Evolutionary conservation across 2,113 vertebrate genomes (phyloP).

Genomic region (Archocentrus centrarchus): DNA sequence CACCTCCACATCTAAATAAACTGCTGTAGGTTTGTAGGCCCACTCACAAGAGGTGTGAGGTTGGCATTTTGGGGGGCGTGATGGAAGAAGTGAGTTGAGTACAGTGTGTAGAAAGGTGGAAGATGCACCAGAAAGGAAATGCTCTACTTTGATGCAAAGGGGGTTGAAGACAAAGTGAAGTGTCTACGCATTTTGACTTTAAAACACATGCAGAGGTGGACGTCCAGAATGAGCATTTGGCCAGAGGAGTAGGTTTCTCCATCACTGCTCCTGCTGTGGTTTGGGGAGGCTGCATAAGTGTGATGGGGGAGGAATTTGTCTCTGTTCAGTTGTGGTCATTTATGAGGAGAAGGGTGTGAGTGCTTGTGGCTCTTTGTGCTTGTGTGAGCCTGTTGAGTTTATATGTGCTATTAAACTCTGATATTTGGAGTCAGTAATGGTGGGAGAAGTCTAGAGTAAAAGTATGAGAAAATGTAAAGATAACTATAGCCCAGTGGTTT

Average conservation of each 20-base stretch:
- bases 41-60: constrained; percentile 33
- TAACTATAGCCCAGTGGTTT: neutral
- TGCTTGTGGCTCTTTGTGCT: constrained; percentile 46
- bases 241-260: constrained; percentile 52
- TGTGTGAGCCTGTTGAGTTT: constrained; percentile 37
- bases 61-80: neutral
- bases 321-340: constrained; percentile 69
- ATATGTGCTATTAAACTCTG: constrained; percentile 40
- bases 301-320: constrained; percentile 64
- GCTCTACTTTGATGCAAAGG: neutral
- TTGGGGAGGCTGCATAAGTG: constrained; percentile 46
- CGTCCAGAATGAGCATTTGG: constrained; percentile 40
- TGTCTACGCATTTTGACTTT: constrained; percentile 52
- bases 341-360: constrained; percentile 59
- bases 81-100: constrained; percentile 50
- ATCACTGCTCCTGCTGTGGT: constrained; percentile 42
- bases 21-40: constrained; percentile 12
- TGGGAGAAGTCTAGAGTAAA: neutral
- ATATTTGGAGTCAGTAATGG: constrained; percentile 34
- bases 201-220: constrained; percentile 59
- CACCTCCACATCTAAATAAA: constrained; percentile 11
- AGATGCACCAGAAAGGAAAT: constrained; percentile 33
- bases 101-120: constrained; percentile 30
- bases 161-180: constrained; percentile 35
- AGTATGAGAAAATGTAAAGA: neutral